phyloP scores from a whole-genome alignment of 2,113 vertebrate species.

The Saiga tatarica region DNA sequence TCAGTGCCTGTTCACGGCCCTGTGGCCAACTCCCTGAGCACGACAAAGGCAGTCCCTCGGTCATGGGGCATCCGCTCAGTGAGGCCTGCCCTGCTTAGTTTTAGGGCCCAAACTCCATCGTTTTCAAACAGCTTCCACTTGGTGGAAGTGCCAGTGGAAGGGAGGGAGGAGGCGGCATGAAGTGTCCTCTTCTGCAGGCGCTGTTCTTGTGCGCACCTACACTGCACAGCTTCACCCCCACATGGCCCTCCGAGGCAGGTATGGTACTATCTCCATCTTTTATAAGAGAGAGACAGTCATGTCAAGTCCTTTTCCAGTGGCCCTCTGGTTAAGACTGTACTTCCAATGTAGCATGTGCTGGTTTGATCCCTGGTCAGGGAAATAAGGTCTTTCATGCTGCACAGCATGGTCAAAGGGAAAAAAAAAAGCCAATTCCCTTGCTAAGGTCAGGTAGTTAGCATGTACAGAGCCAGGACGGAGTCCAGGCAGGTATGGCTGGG shows the following conservation, averaged over 20 bases:
- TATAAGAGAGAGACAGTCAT: not conserved
- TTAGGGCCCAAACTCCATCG: not conserved
- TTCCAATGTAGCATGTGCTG: not conserved
- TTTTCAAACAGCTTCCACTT: not conserved
- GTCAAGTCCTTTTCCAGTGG: not conserved
- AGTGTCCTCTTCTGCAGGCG: not conserved
- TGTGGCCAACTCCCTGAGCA: too few relatives aligned
- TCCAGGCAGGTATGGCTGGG: not conserved
- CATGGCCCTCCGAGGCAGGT: not conserved
- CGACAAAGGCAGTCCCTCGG: not conserved
- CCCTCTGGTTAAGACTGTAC: not conserved
- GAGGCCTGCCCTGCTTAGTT: not conserved
- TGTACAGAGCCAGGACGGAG: not conserved
- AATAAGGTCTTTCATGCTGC: not conserved
- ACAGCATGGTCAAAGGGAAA: not conserved
- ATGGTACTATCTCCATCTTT: not conserved
- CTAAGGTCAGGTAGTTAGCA: not conserved
- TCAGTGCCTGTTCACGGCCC: not conserved
- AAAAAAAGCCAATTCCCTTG: not conserved
- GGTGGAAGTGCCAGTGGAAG: not conserved
- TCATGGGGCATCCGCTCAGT: not conserved
- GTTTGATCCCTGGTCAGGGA: not conserved
- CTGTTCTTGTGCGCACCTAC: accelerated
- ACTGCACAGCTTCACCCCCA: not conserved
- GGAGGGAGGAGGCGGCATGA: not conserved